Evolutionary conservation across 2,797 vertebrate genomes (phyloP), one percentile per base, ranked within the genome.

Genomic region (Rhynchotus rufescens): DNA sequence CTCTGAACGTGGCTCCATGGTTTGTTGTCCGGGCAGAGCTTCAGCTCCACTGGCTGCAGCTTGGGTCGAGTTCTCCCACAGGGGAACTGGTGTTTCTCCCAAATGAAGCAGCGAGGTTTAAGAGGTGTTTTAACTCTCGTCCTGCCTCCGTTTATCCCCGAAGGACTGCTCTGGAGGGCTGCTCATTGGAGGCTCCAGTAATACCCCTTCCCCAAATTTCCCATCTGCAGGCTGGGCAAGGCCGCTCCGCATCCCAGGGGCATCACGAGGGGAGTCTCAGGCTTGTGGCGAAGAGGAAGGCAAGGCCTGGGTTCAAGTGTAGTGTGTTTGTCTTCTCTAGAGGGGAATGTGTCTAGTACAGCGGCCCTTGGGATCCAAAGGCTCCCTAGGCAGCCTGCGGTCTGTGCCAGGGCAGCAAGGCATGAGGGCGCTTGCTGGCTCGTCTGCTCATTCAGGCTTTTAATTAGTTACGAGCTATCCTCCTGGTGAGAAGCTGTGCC

Each of bases 381-480:
- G 54, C 59, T 79, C 32, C 22, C 64, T 62, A 32, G 10, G 20
- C 52, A 85, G 77, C 65, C n/a, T 40, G 34, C 62, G 61, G 77
- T 34, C 30, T 36, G 14, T 75, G 80, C 52, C 57, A 59, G 42
- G 8, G 82, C 64, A 75, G 8, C 32, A 62, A 67, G 80, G 54
- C 9, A 0, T 0, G 4, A 88, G 65, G 60, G 79, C 60, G 44
- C 44, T 51, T 76, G 67, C 64, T 88, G 77, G 44, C 84, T 75
- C 0, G 0, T 69, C 86, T 90, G 36, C 57, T 93, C 60, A 26
- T 59, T 91, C 80, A 57, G 1, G 2, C 51, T 93, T 77, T 89
- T 95, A 94, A 92, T 88, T 90, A 85, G 34, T 75, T 86, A 78
- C 54, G 62, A 76, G 51, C 69, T 76, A 56, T 73, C 30, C 81